Evolutionary conservation across 2,113 vertebrate species (phyloP), one percentile per base, ranked within the genome.

Genomic region (Daubentonia madagascariensis): DNA sequence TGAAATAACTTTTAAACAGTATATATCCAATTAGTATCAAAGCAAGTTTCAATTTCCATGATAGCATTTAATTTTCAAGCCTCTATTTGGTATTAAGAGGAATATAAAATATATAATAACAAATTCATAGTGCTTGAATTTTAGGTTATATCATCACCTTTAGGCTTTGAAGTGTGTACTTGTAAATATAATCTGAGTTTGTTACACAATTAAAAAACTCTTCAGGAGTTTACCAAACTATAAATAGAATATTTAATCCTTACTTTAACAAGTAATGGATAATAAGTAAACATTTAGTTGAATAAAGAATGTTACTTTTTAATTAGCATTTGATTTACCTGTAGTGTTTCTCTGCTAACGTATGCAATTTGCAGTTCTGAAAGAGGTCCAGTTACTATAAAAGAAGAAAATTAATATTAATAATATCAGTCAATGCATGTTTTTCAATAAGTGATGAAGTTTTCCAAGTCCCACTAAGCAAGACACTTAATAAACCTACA

Each of bases 321-420:
- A 96, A 84, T 85, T 90, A 92, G 67, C 61, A 59, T 57, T 68
- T 83, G 68, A 96, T 52, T 94, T 99, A 99, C 99, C 99, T 99
- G 99, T 96, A 99, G 99, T 95, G 99, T 99, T 99, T 99, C 99
- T 98, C 99, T 99, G 97, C 99, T 99, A 98, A 99, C 99, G 98
- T 99, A 99, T 32, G 99, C 99, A 98, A 99, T 99, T 98, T 99
- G 99, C 37, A 99, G 99, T 98, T 99, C 99, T 98, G 99, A 99
- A 85, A 99, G 98, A 96, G 99, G 99, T 97, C 99, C 99, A 8
- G 99, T 99, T 96, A 99, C 99, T 99, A 96, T 85, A 98, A 97
- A 59, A 98, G 89, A 94, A 97, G 72, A 93, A 57, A 63, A 23
- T 76, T 32, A 95, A 13, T 32, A 76, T 85, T 57, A 84, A 40